Evolutionary conservation across 1,140 invertebrate genomes (phyloP).

Genomic region (Globodera ellingtonae): DNA sequence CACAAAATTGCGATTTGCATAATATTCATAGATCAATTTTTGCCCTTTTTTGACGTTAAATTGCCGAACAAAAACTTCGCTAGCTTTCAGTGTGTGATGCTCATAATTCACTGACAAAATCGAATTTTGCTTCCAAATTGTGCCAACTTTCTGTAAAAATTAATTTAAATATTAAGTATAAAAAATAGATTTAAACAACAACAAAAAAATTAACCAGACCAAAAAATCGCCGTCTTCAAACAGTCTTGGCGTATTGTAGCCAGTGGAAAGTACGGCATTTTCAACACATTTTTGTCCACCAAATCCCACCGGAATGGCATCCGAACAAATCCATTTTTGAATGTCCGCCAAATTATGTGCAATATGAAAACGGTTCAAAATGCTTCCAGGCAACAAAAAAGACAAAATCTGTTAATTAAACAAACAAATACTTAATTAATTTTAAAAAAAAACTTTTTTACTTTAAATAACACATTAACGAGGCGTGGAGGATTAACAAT

Average conservation of each 20-base stretch:
- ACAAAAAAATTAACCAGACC: background rate
- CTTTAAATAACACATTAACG: conserved; percentile 47
- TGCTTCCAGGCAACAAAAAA: conserved; percentile 39
- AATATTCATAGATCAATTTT: conserved; percentile 43
- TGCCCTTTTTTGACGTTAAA: conserved; percentile 40
- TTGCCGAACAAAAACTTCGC: conserved; percentile 27
- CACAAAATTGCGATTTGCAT: conserved; percentile 46
- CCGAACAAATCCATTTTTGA: conserved; percentile 29
- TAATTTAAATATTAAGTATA: background rate
- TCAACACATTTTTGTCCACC: conserved; percentile 34
- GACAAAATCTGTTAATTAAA: conserved; percentile 42
- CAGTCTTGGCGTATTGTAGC: conserved; percentile 33
- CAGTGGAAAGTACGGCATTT: conserved; percentile 22
- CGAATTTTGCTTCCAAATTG: conserved; percentile 37
- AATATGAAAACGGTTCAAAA: conserved; percentile 44
- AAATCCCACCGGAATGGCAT: conserved; percentile 48
- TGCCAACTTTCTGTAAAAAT: conserved; percentile 41
- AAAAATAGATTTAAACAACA: no score
- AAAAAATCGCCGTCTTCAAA: conserved; percentile 40
- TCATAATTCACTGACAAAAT: conserved; percentile 36
- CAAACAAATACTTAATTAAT: background rate
- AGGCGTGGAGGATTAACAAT: conserved; percentile 51
- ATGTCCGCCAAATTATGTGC: conserved; percentile 41
- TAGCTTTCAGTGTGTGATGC: conserved; percentile 18
- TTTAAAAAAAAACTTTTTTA: conserved; percentile 6